Percentiles rank a stretch among this genome's conserved stretches.
phyloP scores from a whole-genome alignment of 1,140 invertebrate species.

The Cepaea nemoralis region DNA sequence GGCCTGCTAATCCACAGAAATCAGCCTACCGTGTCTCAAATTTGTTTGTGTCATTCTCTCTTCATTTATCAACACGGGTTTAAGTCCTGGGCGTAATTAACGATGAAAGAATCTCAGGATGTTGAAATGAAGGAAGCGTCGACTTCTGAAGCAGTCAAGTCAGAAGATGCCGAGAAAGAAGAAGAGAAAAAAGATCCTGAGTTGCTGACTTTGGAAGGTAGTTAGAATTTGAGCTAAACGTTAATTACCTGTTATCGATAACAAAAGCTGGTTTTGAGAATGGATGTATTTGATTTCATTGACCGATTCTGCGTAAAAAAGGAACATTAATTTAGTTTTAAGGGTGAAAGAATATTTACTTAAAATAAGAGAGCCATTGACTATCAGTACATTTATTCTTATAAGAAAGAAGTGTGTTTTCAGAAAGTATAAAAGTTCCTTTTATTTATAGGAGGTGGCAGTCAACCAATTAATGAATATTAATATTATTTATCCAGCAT shows the following conservation, averaged over 20 bases:
- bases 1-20: too few species aligned
- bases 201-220: constrained; percentile 81
- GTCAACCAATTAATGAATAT: too few species aligned
- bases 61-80: neutral
- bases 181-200: constrained; percentile 82
- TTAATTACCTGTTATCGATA: constrained; percentile 13
- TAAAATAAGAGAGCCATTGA: too few species aligned
- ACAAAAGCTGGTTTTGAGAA: neutral
- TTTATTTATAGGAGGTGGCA: too few species aligned
- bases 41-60: neutral
- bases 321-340: too few species aligned
- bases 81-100: constrained; percentile 28
- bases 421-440: too few species aligned
- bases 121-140: constrained; percentile 88
- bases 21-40: neutral
- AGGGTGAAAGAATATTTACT: too few species aligned
- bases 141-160: constrained; percentile 75
- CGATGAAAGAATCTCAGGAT: constrained; percentile 72
- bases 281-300: too few species aligned
- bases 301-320: too few species aligned
- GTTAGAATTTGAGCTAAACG: neutral
- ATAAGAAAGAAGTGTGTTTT: too few species aligned
- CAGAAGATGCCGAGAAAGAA: constrained; percentile 49
- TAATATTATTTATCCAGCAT: too few species aligned
- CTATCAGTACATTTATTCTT: too few species aligned